A percentile compares a stretch with the other conserved stretches of the same genome.
These are phyloP conservation scores for Anolis carolinensis DNA, from an alignment of 2,113 vertebrate species.

Conservation along the genomic window DNA sequence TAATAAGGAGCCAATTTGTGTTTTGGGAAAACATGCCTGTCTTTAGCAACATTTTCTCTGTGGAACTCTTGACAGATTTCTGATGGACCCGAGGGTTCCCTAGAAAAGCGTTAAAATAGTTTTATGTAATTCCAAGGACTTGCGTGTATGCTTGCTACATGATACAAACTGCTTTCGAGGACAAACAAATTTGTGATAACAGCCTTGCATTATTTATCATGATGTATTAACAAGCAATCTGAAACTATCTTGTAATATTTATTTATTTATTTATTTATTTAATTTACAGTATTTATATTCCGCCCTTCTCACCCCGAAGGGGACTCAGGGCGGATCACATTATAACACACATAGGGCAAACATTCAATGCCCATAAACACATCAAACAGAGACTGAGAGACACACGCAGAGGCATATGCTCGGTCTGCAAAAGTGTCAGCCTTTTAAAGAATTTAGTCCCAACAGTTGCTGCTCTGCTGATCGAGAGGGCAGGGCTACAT, in stretches of 20 bases:
- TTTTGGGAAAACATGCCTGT: background rate
- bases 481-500: background rate
- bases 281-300: too few relatives aligned
- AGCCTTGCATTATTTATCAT: background rate
- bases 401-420: too few relatives aligned
- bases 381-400: too few relatives aligned
- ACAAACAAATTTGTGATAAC: background rate
- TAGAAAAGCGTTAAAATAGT: background rate
- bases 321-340: too few relatives aligned
- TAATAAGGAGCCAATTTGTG: background rate
- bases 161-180: background rate
- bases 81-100: background rate
- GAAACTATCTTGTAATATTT: background rate
- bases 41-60: background rate
- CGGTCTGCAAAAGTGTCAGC: background rate
- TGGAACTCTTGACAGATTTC: background rate
- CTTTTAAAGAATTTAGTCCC: background rate
- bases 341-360: too few relatives aligned
- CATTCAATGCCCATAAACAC: too few relatives aligned
- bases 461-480: background rate
- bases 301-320: too few relatives aligned
- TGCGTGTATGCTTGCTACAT: background rate
- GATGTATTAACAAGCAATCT: background rate
- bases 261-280: too few relatives aligned
- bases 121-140: background rate